These are phyloP conservation scores for Anas platyrhynchos DNA, from an alignment of 2,113 vertebrate genomes.

Conservation along the genomic window DNA sequence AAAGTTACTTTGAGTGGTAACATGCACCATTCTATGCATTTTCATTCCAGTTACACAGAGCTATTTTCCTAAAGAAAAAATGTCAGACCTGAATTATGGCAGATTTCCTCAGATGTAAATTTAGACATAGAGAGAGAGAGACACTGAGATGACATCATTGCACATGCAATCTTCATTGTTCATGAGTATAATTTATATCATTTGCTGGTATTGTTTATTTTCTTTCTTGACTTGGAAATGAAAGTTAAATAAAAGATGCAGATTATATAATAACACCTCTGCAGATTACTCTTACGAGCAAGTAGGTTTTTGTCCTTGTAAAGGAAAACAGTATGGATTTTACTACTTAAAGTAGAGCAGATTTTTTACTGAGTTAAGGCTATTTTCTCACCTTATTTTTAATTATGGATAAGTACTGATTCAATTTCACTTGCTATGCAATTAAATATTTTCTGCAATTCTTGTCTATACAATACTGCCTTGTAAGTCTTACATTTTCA, in stretches of 20 bases:
- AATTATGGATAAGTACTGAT: not conserved
- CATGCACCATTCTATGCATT: not conserved
- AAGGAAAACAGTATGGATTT: not conserved
- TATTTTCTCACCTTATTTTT: not conserved
- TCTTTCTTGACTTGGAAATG: not conserved
- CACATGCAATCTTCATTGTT: not conserved
- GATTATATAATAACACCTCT: not conserved
- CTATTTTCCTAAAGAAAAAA: not conserved
- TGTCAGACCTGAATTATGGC: not conserved
- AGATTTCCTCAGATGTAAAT: not conserved
- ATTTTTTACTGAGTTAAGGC: not conserved
- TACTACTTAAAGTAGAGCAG: not conserved
- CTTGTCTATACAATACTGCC: not conserved
- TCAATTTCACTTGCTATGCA: not conserved
- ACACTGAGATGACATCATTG: not conserved
- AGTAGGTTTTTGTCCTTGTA: not conserved
- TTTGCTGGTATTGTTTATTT: not conserved
- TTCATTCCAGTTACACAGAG: not conserved
- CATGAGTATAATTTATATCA: rapidly evolving
- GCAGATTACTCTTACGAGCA: not conserved
- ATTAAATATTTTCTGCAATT: not conserved
- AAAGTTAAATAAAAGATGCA: not conserved
- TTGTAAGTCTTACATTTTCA: not conserved
- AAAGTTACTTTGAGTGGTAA: not conserved
- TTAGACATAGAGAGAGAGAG: not conserved